Conservation (phyloP, 1,140 invertebrate species). For the Drosophila pachea region DNA sequence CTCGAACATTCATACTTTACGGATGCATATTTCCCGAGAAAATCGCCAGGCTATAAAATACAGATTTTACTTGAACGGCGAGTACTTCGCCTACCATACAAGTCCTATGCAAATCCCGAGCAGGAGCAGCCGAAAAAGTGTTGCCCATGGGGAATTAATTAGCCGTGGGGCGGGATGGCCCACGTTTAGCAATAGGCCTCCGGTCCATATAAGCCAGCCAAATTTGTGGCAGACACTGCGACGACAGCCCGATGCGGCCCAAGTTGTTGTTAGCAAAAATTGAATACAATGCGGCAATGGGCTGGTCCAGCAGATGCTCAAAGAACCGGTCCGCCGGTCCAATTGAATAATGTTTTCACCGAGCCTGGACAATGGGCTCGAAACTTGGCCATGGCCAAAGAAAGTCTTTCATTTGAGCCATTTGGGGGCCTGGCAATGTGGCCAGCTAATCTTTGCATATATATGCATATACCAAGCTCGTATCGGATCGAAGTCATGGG, state of each 20-base stretch:
- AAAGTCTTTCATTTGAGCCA: not conserved
- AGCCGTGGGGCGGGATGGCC: constrained; percentile 37
- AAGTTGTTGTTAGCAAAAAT: constrained; percentile 74
- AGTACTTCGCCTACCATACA: constrained; percentile 40
- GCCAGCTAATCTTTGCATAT: no score
- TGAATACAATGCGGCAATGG: constrained; percentile 64
- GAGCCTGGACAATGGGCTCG: constrained; percentile 31
- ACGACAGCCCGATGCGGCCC: constrained; percentile 45
- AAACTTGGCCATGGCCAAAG: not conserved
- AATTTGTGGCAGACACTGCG: constrained; percentile 57
- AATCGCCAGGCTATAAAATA: constrained; percentile 2
- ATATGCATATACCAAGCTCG: no score
- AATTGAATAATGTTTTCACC: constrained; percentile 1
- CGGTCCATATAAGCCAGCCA: constrained; percentile 10
- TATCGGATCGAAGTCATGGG: no score
- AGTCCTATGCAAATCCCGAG: constrained; percentile 56
- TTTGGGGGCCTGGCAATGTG: not conserved
- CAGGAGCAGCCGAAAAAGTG: constrained; percentile 53
- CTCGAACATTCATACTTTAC: constrained; percentile 23
- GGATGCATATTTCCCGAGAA: constrained; percentile 21
- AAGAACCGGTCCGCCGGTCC: constrained; percentile 30
- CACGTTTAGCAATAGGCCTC: constrained; percentile 22
- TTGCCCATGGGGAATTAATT: constrained; percentile 76
- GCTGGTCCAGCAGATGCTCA: constrained; percentile 34
- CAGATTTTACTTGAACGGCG: constrained; percentile 13